phyloP scores from a whole-genome alignment of 2,888 invertebrate genomes.

The Nebria salina region DNA sequence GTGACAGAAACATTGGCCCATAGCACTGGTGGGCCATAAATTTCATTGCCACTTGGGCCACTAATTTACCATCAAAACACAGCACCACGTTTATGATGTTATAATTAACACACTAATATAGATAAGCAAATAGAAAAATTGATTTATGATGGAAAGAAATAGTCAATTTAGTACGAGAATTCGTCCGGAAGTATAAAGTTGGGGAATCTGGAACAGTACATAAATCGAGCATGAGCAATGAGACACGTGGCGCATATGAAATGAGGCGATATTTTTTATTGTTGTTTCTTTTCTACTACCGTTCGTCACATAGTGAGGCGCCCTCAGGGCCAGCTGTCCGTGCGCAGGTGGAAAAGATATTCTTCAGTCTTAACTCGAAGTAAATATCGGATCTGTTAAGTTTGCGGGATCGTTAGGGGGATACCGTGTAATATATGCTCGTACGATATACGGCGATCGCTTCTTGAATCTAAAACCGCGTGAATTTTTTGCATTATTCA shows the following conservation, averaged over 20 bases:
- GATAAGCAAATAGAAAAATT: not conserved
- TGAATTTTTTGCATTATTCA: not conserved
- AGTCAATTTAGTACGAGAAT: not conserved
- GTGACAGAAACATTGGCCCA: conserved; percentile 1
- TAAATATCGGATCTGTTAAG: not conserved
- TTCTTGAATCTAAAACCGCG: not conserved
- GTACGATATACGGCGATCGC: not conserved
- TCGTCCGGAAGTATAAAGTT: not conserved
- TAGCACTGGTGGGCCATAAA: not conserved
- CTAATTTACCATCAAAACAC: not conserved
- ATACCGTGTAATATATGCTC: not conserved
- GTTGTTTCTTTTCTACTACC: not conserved
- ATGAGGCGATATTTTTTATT: not conserved
- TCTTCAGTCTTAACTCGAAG: not conserved
- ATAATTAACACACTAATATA: not conserved
- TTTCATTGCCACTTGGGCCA: not conserved
- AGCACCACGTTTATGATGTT: not conserved
- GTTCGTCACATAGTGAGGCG: not conserved
- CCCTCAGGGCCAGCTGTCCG: conserved; percentile 11
- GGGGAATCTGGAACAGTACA: not conserved
- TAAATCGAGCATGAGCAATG: not conserved
- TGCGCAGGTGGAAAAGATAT: conserved; percentile 11
- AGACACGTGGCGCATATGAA: conserved; percentile 7
- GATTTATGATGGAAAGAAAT: not conserved
- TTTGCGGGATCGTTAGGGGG: not conserved